Evolutionary conservation across 2,888 invertebrate species (phyloP), one percentile per base, ranked within the genome.

Genomic region (Molorchus minor): DNA sequence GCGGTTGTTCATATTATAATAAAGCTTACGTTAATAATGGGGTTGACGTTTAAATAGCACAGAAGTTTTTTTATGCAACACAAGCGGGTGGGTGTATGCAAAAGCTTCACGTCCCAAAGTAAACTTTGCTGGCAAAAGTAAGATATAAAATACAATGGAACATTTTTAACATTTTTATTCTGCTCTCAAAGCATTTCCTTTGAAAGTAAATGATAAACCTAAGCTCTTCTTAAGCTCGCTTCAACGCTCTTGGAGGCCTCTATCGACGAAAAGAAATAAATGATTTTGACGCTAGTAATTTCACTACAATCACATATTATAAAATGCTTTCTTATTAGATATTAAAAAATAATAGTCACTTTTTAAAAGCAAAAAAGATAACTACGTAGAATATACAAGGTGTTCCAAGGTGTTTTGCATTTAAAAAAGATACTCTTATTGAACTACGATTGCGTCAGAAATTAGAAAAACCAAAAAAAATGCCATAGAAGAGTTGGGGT

Each of bases 141-240:
- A 44, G 44, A 44, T 25, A 44, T 29, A 44, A 29, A 44, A 12
- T 29, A 44, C 44, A 44, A 44, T 44, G 12, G 44, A 29, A 29
- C 29, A 44, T 29, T 29, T n/a, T 44, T 44, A 44, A 44, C 44
- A 15, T 44, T 44, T 44, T 44, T 44, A 44, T 44, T 44, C 5
- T 25, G 15, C 13, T 25, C 20, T 43, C 20, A 21, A 44, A 44
- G 44, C 29, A 25, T 29, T 3, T 7, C 44, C n/a, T 29, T 16
- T 44, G 29, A 44, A 44, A 44, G 29, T 44, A 44, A 44, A 8
- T 16, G 29, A 19, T 29, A 29, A 44, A 43, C 19, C 19, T 20
- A 43, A 43, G 43, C 43, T 21, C 20, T 43, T 43, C 43, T 21
- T 29, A 2, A 19, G 21, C 16, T 7, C 5, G 44, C 13, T 4